phyloP scores from a whole-genome alignment of 1,140 invertebrate species.

The Conopomorpha cramerella region DNA sequence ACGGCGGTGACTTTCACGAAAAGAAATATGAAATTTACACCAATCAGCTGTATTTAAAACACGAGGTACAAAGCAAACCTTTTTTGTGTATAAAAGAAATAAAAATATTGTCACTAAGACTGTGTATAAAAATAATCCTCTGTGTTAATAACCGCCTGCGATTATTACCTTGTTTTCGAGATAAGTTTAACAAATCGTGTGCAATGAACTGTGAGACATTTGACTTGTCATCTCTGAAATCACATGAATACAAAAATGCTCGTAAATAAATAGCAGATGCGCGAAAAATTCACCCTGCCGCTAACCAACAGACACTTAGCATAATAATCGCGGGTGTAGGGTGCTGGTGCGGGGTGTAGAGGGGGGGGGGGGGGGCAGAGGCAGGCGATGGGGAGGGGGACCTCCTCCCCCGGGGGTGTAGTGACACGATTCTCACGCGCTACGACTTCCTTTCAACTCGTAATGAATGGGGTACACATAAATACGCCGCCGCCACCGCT shows the following conservation, averaged over 20 bases:
- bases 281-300: constrained; percentile 50
- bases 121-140: too few species aligned
- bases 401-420: constrained; percentile 13
- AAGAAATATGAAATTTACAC: too few species aligned
- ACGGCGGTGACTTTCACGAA: too few species aligned
- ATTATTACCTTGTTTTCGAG: too few species aligned
- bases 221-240: too few species aligned
- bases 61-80: too few species aligned
- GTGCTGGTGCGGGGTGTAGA: constrained; percentile 7
- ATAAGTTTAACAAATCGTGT: too few species aligned
- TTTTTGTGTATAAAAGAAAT: too few species aligned
- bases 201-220: constrained; percentile 53
- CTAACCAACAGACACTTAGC: constrained; percentile 46
- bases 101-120: too few species aligned
- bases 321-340: constrained; percentile 46
- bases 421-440: constrained; percentile 56
- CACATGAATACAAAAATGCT: constrained; percentile 51
- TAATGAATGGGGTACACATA: constrained; percentile 50
- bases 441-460: constrained; percentile 40
- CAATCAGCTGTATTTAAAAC: too few species aligned
- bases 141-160: too few species aligned
- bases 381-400: constrained; percentile 12
- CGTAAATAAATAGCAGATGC: constrained; percentile 60
- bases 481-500: too few species aligned
- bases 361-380: constrained; percentile 5